phyloP scores from a whole-genome alignment of 2,888 invertebrate genomes.

The Bugulina stolonifera region DNA sequence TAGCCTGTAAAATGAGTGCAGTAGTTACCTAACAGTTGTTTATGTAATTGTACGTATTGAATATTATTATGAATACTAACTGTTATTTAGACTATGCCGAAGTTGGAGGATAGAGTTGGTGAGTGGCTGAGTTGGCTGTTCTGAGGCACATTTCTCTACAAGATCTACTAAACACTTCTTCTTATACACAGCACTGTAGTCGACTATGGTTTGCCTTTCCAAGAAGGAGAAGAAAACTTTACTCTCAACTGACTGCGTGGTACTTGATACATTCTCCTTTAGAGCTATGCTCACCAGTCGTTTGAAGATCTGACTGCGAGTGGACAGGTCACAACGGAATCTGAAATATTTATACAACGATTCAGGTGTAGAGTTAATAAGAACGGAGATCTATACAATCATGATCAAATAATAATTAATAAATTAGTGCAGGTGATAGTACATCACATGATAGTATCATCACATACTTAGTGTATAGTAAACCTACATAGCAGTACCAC shows the following conservation, averaged over 20 bases:
- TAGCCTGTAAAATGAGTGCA: not conserved
- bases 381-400: not conserved
- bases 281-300: not conserved
- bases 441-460: not conserved
- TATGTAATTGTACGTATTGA: no score
- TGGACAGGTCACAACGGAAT: not conserved
- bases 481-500: not conserved
- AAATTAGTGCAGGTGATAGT: not conserved
- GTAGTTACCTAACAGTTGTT: no score
- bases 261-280: not conserved
- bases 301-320: not conserved
- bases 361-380: not conserved
- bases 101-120: not conserved
- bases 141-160: not conserved
- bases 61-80: not conserved
- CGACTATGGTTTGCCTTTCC: not conserved
- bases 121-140: not conserved
- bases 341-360: not conserved
- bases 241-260: not conserved
- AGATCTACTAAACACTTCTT: not conserved
- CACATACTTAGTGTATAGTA: not conserved
- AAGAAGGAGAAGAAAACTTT: not conserved
- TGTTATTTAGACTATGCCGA: not conserved
- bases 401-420: no score
- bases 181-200: not conserved